Evolutionary conservation across 2,797 vertebrate genomes (phyloP).

Genomic region (Silurus aristotelis): DNA sequence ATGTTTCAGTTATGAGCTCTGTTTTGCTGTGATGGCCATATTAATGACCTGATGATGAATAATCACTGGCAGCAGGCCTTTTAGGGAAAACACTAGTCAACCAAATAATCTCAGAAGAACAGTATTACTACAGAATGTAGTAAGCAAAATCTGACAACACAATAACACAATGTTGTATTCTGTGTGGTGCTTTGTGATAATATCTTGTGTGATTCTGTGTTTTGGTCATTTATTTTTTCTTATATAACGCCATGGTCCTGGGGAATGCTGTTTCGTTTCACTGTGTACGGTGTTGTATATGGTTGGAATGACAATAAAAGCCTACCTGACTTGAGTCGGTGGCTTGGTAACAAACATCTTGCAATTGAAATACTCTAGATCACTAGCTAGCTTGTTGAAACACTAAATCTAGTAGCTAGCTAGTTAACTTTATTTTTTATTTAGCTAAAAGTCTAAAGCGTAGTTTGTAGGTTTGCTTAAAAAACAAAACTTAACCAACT

Average conservation of each 20-base stretch:
- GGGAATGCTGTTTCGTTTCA: no score
- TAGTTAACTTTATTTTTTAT: not conserved
- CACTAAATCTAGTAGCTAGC: not conserved
- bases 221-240: no score
- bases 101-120: conserved; percentile 4
- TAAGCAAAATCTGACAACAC: not conserved
- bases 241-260: no score
- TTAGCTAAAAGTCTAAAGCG: no score
- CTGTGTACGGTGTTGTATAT: no score
- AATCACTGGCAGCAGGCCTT: not conserved
- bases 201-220: no score
- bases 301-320: not conserved
- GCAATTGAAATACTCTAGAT: not conserved
- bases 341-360: not conserved
- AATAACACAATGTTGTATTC: not conserved
- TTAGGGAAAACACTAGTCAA: not conserved
- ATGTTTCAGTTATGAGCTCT: not conserved
- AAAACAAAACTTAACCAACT: no score
- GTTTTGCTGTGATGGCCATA: no score
- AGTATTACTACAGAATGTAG: not conserved
- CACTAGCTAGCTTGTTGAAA: not conserved
- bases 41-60: no score
- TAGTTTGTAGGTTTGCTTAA: no score
- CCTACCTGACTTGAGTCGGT: not conserved
- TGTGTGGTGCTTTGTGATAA: no score